Percentiles rank a stretch among this genome's conserved stretches.
Evolutionary conservation across 1,140 invertebrate species (phyloP).

Genomic region (Ladona fulva): DNA sequence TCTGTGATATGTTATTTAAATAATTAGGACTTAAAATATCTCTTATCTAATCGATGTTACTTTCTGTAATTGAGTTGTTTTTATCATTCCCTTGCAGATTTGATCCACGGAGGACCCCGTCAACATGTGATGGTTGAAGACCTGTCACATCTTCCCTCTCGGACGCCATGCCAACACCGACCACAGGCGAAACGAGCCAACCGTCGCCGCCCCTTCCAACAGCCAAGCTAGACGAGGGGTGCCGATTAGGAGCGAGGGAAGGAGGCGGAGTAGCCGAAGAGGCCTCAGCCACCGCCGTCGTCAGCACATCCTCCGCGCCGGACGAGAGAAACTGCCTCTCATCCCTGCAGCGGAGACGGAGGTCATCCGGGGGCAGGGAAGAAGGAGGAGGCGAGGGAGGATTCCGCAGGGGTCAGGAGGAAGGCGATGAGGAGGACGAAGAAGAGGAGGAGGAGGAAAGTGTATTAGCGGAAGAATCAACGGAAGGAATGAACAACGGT

Average conservation of each 20-base stretch:
- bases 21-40: too few relatives aligned
- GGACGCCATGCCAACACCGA: not conserved
- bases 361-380: not conserved
- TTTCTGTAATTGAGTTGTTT: too few relatives aligned
- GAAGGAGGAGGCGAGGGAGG: not conserved
- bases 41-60: not conserved
- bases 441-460: conserved; percentile 3
- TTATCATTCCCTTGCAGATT: not conserved
- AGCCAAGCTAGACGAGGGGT: conserved; percentile 1
- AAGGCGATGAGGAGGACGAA: not conserved
- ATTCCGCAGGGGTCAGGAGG: not conserved
- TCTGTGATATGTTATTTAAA: too few relatives aligned
- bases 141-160: not conserved
- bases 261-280: not conserved
- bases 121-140: conserved; percentile 5
- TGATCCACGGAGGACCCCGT: not conserved
- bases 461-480: not conserved
- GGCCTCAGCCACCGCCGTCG: not conserved
- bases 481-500: not conserved
- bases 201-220: not conserved
- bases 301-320: not conserved
- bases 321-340: not conserved
- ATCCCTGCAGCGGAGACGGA: not conserved
- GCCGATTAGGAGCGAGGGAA: not conserved
- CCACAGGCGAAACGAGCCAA: not conserved